Percentiles rank a stretch among this genome's conserved stretches.
Evolutionary conservation across 2,888 invertebrate genomes (phyloP).

Genomic region (Heteromyza rotundicornis): DNA sequence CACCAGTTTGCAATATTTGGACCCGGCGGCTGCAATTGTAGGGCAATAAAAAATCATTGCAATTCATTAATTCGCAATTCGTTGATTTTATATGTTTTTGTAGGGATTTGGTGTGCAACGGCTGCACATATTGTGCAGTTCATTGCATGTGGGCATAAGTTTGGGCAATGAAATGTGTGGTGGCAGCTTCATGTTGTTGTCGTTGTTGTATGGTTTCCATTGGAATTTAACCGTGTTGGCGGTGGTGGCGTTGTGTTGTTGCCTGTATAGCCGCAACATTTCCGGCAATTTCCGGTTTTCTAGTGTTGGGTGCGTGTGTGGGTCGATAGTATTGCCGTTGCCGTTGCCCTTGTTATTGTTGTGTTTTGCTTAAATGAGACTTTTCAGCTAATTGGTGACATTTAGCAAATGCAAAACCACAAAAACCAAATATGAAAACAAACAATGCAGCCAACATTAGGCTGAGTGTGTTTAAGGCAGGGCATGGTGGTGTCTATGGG

Average conservation of each 20-base stretch:
- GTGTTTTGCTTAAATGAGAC: constrained; percentile 21
- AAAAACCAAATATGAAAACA: constrained; percentile 9
- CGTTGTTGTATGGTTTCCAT: not conserved
- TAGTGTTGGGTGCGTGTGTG: not conserved
- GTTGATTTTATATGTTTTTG: constrained; percentile 31
- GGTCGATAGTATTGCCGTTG: not conserved
- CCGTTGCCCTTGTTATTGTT: constrained; percentile 10
- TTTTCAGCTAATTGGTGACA: constrained; percentile 39
- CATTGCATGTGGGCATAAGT: constrained; percentile 7
- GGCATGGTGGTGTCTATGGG: too few relatives aligned
- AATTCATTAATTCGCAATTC: constrained; percentile 40
- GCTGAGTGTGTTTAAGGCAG: not conserved
- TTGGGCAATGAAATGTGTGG: not conserved
- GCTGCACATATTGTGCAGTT: constrained; percentile 14
- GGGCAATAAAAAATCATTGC: constrained; percentile 39
- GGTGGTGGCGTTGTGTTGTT: not conserved
- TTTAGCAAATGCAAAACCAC: constrained; percentile 30
- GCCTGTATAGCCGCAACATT: not conserved
- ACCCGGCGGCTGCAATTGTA: not conserved
- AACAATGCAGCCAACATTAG: not conserved
- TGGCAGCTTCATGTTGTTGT: not conserved
- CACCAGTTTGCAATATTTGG: not conserved
- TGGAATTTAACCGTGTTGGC: not conserved
- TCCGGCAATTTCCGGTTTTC: not conserved
- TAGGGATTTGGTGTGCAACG: too few relatives aligned